phyloP scores from a whole-genome alignment of 2,888 invertebrate species.

The Callinectes sapidus region DNA sequence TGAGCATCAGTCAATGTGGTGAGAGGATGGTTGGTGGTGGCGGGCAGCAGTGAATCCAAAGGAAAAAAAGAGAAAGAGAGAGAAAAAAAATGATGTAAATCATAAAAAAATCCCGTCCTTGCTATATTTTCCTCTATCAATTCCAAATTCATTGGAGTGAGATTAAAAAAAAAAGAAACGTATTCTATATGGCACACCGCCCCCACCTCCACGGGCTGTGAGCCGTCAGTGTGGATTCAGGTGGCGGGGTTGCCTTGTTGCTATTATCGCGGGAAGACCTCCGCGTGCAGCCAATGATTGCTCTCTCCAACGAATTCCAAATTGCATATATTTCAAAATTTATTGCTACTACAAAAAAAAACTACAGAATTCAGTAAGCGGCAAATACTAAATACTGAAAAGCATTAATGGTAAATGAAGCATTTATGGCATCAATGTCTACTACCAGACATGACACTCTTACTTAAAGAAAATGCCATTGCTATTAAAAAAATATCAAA shows the following conservation, averaged over 20 bases:
- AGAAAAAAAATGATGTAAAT: conserved; percentile 41
- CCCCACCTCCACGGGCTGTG: background rate
- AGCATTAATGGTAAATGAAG: conserved; percentile 5
- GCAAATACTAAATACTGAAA: conserved; percentile 4
- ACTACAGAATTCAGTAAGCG: background rate
- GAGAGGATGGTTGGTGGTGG: conserved; percentile 42
- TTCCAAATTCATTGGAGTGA: conserved; percentile 33
- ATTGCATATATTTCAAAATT: conserved; percentile 12
- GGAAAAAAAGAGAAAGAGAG: background rate
- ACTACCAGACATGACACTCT: background rate
- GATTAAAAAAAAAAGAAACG: conserved; percentile 12
- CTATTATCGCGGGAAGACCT: background rate
- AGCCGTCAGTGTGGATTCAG: background rate
- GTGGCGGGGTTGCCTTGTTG: background rate
- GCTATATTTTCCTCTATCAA: conserved; percentile 9
- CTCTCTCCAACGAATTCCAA: conserved; percentile 11
- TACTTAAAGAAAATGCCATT: background rate
- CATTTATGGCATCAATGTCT: conserved; percentile 11
- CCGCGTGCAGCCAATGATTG: background rate
- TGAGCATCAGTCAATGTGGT: conserved; percentile 37
- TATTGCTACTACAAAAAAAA: background rate
- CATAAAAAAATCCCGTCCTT: background rate
- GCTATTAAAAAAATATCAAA: background rate
- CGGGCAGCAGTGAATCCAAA: conserved; percentile 39
- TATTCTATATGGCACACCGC: background rate